Base-by-base conservation (phyloP, 1,140 invertebrate genomes). In the Argopecten irradians region DNA sequence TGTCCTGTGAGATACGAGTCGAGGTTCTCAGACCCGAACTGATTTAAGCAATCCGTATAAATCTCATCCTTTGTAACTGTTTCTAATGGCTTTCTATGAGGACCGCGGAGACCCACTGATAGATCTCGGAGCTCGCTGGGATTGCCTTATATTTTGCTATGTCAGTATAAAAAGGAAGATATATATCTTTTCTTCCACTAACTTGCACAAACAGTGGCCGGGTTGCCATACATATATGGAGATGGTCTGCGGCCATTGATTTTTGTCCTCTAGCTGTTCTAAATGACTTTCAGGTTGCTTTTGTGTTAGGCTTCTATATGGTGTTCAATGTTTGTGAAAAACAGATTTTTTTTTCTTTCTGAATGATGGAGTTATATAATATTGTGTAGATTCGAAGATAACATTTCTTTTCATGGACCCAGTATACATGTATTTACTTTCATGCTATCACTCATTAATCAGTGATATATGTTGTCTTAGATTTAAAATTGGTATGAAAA, bases 41-140 rank as follows among this genome's bases (percentile, higher is more conserved):
- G 55, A 71, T 71, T 71, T 71, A n/a, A 71, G 55, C 55, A 71
- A 46, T 71, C n/a, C 55, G 5, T 71, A 71, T 71, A 46, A 46
- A 22, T 71, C 55, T 28, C 28, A n/a, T 71, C 55, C 55, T 71
- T 71, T 71, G 16, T n/a, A 71, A 71, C 55, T 28, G 22, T 71
- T 71, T 71, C n/a, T 71, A 71, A 71, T 71, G 22, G n/a, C 11
- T 71, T 71, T 19, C n/a, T n/a, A n/a, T 71, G n/a, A 11, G 16
- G 55, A 71, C 55, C 11, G n/a, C n/a, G n/a, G 1, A n/a, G 8
- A 8, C 5, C 55, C n/a, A 71, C 55, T 28, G 55, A 71, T 71
- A n/a, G n/a, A n/a, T 28, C 19, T 55, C 43, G 0, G 13, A 71
- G 55, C 8, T 71, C 7, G 55, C 8, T 71, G 16, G 55, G 55